A percentile compares a stretch with the other conserved stretches of the same genome.
Conservation (phyloP, 2,797 vertebrate genomes). For the Sebastes diploproa region DNA sequence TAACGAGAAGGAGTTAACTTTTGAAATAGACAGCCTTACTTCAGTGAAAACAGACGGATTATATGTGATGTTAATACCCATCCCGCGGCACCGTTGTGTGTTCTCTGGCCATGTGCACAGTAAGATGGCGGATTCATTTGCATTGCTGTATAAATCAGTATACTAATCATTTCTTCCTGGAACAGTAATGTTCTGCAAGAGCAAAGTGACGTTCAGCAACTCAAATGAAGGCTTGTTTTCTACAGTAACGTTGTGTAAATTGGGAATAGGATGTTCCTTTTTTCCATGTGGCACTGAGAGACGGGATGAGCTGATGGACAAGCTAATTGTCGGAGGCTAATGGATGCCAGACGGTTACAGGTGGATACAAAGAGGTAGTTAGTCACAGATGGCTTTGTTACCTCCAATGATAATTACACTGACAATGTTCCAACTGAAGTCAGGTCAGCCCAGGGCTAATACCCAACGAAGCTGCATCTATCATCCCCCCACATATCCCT, state of each 20-base stretch:
- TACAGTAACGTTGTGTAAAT: background rate
- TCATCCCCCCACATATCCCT: slow-evolving; percentile 35
- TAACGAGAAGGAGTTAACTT: slow-evolving; percentile 44
- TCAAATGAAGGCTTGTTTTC: background rate
- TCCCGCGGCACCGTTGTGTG: slow-evolving; percentile 12
- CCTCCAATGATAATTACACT: slow-evolving; percentile 66
- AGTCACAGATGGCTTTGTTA: slow-evolving; percentile 64
- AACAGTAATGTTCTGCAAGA: background rate
- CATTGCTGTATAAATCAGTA: slow-evolving; percentile 12
- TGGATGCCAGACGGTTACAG: slow-evolving; percentile 61
- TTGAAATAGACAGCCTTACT: slow-evolving; percentile 43
- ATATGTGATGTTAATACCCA: slow-evolving; percentile 31
- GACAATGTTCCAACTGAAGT: slow-evolving; percentile 66
- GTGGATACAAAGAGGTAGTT: slow-evolving; percentile 64
- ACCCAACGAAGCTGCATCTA: slow-evolving; percentile 44
- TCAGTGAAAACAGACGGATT: slow-evolving; percentile 41
- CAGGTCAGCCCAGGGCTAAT: slow-evolving; percentile 65
- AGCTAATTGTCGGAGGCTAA: slow-evolving; percentile 63
- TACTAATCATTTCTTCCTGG: slow-evolving; percentile 7
- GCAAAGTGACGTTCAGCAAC: background rate
- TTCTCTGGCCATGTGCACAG: slow-evolving; percentile 30
- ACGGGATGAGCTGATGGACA: slow-evolving; percentile 37
- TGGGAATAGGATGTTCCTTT: slow-evolving; percentile 4
- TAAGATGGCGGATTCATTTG: slow-evolving; percentile 37
- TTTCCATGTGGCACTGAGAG: background rate